A percentile compares a stretch with the other conserved stretches of the same genome.
phyloP scores from a whole-genome alignment of 2,797 vertebrate genomes.

The Bufotes viridis region DNA sequence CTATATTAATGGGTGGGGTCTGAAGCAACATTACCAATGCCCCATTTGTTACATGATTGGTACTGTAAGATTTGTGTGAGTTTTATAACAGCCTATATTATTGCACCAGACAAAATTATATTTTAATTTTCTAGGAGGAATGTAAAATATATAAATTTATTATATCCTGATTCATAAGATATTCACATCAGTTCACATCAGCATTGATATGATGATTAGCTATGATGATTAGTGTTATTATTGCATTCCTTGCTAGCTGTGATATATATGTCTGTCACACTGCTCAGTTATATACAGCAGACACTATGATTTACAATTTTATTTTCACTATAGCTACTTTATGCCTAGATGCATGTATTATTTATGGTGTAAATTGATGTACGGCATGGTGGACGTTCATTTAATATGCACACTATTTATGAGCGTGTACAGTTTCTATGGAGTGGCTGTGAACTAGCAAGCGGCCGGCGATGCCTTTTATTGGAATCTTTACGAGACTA shows the following conservation, averaged over 20 bases:
- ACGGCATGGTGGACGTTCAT: not conserved
- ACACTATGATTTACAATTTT: constrained; percentile 13
- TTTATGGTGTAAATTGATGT: constrained; percentile 22
- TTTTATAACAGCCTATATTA: not conserved
- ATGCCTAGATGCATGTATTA: constrained; percentile 18
- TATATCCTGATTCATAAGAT: not conserved
- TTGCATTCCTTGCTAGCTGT: not conserved
- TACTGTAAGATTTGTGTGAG: not conserved
- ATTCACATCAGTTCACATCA: not conserved
- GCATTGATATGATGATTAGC: not conserved
- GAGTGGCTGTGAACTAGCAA: not conserved
- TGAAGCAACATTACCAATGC: not conserved
- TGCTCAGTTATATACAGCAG: not conserved
- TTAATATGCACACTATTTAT: constrained; percentile 39
- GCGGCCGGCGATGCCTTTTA: not conserved
- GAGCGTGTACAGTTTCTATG: too few relatives aligned
- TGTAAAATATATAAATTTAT: not conserved
- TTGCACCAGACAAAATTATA: not conserved
- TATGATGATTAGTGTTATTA: not conserved
- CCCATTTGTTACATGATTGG: not conserved
- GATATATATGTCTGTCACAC: not conserved
- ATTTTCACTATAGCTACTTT: constrained; percentile 14
- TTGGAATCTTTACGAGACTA: constrained; percentile 12
- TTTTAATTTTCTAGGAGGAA: not conserved
- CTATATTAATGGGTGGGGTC: not conserved